Evolutionary conservation across 2,797 vertebrate genomes (phyloP).

Genomic region (Scolopax bukidnonensis): DNA sequence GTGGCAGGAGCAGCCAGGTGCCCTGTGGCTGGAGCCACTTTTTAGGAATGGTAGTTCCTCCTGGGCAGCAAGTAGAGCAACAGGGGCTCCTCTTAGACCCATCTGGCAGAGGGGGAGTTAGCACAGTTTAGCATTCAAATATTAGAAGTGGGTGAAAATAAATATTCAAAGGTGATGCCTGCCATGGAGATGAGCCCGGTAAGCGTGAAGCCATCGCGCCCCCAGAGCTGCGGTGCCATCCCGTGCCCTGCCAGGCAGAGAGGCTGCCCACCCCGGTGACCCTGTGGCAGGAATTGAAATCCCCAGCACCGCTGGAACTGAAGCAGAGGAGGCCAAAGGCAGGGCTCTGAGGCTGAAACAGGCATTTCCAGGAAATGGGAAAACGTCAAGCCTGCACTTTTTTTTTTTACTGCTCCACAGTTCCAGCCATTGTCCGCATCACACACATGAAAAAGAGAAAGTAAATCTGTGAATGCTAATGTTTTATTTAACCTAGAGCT

Average conservation of each 20-base stretch:
- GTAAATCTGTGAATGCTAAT: background rate
- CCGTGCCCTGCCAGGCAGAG: accelerated
- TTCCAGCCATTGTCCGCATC: background rate
- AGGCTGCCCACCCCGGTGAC: accelerated
- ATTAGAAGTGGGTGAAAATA: background rate
- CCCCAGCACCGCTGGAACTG: accelerated
- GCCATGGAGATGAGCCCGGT: background rate
- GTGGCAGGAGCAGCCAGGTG: background rate
- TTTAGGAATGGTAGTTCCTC: background rate
- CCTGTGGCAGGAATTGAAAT: background rate
- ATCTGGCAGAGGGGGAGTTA: background rate
- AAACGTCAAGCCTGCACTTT: background rate
- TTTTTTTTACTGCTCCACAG: background rate
- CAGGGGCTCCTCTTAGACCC: background rate
- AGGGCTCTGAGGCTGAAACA: background rate
- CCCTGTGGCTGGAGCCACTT: background rate
- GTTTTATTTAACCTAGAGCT: background rate
- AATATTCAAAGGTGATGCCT: background rate
- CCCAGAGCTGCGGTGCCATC: background rate
- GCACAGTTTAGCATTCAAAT: background rate
- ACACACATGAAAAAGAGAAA: background rate
- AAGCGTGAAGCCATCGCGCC: background rate
- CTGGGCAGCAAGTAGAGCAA: background rate
- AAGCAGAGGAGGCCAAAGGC: background rate
- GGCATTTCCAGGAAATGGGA: background rate